phyloP scores from a whole-genome alignment of 2,113 vertebrate species.

The Phalacrocorax brasilianus region DNA sequence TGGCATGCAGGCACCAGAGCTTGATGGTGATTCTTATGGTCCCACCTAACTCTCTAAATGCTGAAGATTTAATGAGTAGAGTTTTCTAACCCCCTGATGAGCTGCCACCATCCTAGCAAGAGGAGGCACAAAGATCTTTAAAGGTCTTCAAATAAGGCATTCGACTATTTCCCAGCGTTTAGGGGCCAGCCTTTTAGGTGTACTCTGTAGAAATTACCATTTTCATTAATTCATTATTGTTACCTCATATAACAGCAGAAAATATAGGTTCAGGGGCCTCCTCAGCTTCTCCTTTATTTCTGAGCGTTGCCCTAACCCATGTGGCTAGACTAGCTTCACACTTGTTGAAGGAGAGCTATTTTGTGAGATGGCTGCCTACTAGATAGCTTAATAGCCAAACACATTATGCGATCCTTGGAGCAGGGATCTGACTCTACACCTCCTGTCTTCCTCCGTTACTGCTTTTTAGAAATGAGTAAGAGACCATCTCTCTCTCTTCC shows the following conservation, averaged over 20 bases:
- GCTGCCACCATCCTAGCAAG: neutral
- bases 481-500: neutral
- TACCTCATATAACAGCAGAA: neutral
- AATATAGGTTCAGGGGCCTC: neutral
- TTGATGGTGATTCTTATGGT: neutral
- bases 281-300: neutral
- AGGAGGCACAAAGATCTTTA: neutral
- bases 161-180: neutral
- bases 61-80: fast-evolving
- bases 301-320: neutral
- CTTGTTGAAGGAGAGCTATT: neutral
- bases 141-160: neutral
- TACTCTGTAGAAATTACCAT: neutral
- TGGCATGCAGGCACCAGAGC: fast-evolving
- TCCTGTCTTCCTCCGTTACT: neutral
- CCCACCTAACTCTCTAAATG: neutral
- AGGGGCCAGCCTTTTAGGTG: neutral
- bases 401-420: neutral
- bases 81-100: fast-evolving
- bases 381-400: neutral
- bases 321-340: neutral
- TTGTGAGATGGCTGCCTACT: neutral
- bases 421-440: neutral
- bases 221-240: neutral
- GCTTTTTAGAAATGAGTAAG: neutral